Evolutionary conservation across 2,888 invertebrate species (phyloP).

Genomic region (Phengaris arion): DNA sequence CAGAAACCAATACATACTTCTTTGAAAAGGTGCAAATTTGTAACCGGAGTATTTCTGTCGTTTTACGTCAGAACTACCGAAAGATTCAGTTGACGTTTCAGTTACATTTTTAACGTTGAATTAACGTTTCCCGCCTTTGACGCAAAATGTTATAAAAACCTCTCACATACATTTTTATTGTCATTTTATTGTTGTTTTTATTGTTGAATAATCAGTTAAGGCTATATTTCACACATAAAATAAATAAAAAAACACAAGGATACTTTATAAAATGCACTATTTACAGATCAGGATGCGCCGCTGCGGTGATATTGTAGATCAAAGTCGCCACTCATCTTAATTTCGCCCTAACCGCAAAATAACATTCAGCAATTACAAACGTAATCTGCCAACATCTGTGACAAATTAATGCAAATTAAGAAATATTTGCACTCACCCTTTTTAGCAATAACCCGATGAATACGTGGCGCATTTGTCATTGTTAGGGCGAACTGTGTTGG

Average conservation of each 20-base stretch:
- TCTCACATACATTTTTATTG: not conserved
- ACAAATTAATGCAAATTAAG: slow-evolving; percentile 31
- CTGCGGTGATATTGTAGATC: not conserved
- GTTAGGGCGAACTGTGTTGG: slow-evolving; percentile 32
- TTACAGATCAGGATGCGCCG: no score
- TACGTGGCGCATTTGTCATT: slow-evolving; percentile 35
- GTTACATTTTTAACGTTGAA: slow-evolving; percentile 13
- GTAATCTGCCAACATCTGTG: slow-evolving; percentile 26
- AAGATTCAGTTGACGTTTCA: not conserved
- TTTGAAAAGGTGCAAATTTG: not conserved
- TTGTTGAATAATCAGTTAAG: not conserved
- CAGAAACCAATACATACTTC: not conserved
- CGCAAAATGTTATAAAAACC: not conserved
- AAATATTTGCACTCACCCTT: slow-evolving; percentile 28
- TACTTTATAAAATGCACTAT: no score
- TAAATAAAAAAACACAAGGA: not conserved
- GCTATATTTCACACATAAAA: not conserved
- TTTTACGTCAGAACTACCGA: slow-evolving; percentile 2
- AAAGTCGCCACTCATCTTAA: not conserved
- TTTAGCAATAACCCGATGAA: slow-evolving; percentile 27
- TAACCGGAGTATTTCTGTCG: slow-evolving; percentile 6
- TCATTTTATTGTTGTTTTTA: no score
- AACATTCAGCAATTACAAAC: slow-evolving; percentile 19
- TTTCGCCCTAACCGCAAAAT: not conserved
- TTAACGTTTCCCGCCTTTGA: not conserved